Base-by-base conservation (phyloP, 2,113 vertebrate species). In the Pygoscelis adeliae region DNA sequence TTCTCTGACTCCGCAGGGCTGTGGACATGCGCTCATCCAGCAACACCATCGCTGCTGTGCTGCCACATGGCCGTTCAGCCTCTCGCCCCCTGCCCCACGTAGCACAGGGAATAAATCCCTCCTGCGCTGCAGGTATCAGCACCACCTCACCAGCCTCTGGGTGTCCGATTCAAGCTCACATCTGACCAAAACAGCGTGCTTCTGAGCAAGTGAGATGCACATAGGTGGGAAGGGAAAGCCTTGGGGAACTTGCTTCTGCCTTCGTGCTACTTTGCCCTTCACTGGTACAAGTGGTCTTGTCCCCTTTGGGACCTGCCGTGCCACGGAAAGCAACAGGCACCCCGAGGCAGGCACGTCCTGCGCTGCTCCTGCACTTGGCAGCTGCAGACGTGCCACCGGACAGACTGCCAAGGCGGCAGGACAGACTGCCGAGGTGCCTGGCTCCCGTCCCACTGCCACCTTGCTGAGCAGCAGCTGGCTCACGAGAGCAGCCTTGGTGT, bases 321-420 rank as follows among this genome's bases (percentile, higher is more conserved):
- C 47, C 52, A 11, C 3, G 0, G 22, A 9, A 50, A 53, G n/a
- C 58, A 44, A 2, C 1, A 42, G 69, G 42, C 53, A 47, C 11
- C 27, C 32, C 3, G 0, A 0, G 38, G 22, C 4, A n/a, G 25
- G 61, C 66, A 30, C 3, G 2, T 46, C n/a, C 79, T 16, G 38
- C 3, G 3, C 44, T 19, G 46, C 53, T 79, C 67, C 73, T 22
- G 65, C 25, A 3, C 49, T 30, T 8, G 55, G 47, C 53, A 67
- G 67, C 29, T 9, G 40, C 61, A 47, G 77, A 25, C 13, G 4
- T 7, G 55, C 20, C 1, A 0, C 70, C 1, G 66, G 61, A 53
- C 69, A 49, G 81, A 25, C 3, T n/a, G 53, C 38, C 4, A 1
- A 21, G 83, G 58, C 0, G 2, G 36, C 36, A 55, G 34, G 61